phyloP scores from a whole-genome alignment of 2,113 vertebrate species.

The Dipodomys stephensi region DNA sequence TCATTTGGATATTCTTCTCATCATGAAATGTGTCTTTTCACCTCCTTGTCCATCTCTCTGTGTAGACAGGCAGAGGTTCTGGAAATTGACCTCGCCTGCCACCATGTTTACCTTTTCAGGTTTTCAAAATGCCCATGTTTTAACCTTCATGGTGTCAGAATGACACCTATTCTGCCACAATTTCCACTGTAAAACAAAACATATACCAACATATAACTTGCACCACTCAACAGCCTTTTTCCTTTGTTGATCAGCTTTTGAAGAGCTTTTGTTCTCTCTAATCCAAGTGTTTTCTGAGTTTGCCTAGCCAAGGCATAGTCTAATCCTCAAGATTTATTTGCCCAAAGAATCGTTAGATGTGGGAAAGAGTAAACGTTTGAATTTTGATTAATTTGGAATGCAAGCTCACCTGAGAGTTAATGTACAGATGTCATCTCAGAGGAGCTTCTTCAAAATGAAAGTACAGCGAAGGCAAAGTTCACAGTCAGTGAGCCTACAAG shows the following conservation, averaged over 20 bases:
- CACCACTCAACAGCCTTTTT: neutral
- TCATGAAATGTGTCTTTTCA: neutral
- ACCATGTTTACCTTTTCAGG: neutral
- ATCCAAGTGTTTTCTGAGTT: constrained; percentile 61
- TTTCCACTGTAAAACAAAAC: constrained; percentile 37
- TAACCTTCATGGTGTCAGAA: constrained; percentile 17
- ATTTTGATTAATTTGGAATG: constrained; percentile 69
- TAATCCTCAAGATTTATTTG: constrained; percentile 71
- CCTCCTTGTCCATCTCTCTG: neutral
- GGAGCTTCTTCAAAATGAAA: constrained; percentile 65
- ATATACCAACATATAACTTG: constrained; percentile 6
- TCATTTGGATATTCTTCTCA: neutral
- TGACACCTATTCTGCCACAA: neutral
- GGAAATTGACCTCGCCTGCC: neutral
- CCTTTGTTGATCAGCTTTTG: constrained; percentile 18
- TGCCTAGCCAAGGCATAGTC: constrained; percentile 55
- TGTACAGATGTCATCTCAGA: neutral
- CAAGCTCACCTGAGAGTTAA: constrained; percentile 58
- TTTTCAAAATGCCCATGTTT: constrained; percentile 4
- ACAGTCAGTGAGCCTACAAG: neutral
- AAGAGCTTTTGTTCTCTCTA: constrained; percentile 60
- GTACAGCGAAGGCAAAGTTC: constrained; percentile 1
- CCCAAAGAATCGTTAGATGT: constrained; percentile 59
- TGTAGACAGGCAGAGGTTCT: neutral
- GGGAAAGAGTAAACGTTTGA: constrained; percentile 45